Evolutionary conservation across 2,797 vertebrate species (phyloP).

Genomic region (Oreochromis mossambicus): DNA sequence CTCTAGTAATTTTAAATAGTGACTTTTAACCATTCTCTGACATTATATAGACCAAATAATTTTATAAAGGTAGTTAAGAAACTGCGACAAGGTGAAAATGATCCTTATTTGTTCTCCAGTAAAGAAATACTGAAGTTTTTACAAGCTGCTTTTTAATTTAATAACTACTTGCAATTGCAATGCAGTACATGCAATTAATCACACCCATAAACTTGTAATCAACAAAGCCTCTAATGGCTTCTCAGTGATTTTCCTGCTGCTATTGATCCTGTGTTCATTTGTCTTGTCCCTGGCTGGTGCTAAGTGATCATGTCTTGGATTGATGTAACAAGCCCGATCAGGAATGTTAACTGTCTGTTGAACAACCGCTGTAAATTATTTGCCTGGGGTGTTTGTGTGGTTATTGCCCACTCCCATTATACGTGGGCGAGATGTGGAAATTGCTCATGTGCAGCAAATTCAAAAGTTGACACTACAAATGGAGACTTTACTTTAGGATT

Average conservation of each 20-base stretch:
- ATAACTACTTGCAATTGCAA: too few relatives aligned
- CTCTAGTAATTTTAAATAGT: neutral
- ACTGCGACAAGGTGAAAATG: neutral
- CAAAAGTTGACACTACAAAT: slow-evolving; percentile 6
- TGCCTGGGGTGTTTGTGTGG: slow-evolving; percentile 11
- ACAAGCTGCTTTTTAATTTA: neutral
- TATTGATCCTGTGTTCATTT: slow-evolving; percentile 57
- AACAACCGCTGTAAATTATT: slow-evolving; percentile 59
- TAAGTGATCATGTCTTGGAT: slow-evolving; percentile 17
- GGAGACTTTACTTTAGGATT: slow-evolving; percentile 11
- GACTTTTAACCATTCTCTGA: neutral
- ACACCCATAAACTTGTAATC: slow-evolving; percentile 41
- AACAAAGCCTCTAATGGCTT: slow-evolving; percentile 42
- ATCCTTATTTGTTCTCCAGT: neutral
- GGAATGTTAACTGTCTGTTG: slow-evolving; percentile 54
- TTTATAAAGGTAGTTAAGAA: neutral
- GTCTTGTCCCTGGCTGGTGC: slow-evolving; percentile 15
- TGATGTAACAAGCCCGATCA: slow-evolving; percentile 37
- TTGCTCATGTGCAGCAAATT: neutral
- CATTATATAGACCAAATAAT: neutral
- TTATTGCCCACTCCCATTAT: neutral
- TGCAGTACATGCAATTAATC: slow-evolving; percentile 14
- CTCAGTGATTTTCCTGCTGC: slow-evolving; percentile 30
- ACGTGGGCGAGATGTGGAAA: slow-evolving; percentile 16
- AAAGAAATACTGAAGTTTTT: neutral